phyloP scores from a whole-genome alignment of 2,888 invertebrate genomes.

The Zygaena filipendulae region DNA sequence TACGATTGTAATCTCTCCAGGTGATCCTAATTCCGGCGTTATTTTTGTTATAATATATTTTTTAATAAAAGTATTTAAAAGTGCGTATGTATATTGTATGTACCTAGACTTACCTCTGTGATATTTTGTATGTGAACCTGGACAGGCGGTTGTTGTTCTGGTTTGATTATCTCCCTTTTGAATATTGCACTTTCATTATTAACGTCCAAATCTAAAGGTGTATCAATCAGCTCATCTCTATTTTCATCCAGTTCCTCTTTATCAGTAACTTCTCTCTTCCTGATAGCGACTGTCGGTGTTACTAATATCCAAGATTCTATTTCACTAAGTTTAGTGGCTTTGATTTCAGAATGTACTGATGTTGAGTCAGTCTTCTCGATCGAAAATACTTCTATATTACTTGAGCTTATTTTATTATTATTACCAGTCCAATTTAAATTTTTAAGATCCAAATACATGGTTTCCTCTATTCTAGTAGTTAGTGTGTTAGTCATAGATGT shows the following conservation, averaged over 20 bases:
- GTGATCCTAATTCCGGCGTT: too few species aligned
- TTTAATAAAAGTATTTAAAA: slow-evolving; percentile 2
- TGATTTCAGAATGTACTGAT: slow-evolving; percentile 26
- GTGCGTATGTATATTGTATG: neutral
- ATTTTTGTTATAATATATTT: too few species aligned
- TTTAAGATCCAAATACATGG: slow-evolving; percentile 7
- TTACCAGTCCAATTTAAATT: too few species aligned
- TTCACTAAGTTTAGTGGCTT: slow-evolving; percentile 34
- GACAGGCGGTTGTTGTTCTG: slow-evolving; percentile 67
- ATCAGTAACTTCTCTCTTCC: slow-evolving; percentile 41
- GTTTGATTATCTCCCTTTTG: slow-evolving; percentile 56
- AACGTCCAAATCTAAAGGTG: slow-evolving; percentile 43
- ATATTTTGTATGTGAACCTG: slow-evolving; percentile 76
- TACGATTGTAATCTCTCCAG: too few species aligned
- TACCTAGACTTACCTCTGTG: slow-evolving; percentile 47
- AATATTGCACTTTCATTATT: slow-evolving; percentile 44
- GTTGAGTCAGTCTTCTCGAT: slow-evolving; percentile 25
- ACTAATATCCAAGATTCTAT: slow-evolving; percentile 50
- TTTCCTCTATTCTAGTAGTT: slow-evolving; percentile 17
- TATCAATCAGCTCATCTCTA: slow-evolving; percentile 41
- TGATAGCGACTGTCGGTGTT: slow-evolving; percentile 38
- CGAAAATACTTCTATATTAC: slow-evolving; percentile 25
- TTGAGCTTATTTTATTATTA: neutral
- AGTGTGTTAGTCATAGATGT: slow-evolving; percentile 19
- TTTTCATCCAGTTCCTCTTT: slow-evolving; percentile 21